Evolutionary conservation across 2,797 vertebrate genomes (phyloP).

Genomic region (Gymnodraco acuticeps): DNA sequence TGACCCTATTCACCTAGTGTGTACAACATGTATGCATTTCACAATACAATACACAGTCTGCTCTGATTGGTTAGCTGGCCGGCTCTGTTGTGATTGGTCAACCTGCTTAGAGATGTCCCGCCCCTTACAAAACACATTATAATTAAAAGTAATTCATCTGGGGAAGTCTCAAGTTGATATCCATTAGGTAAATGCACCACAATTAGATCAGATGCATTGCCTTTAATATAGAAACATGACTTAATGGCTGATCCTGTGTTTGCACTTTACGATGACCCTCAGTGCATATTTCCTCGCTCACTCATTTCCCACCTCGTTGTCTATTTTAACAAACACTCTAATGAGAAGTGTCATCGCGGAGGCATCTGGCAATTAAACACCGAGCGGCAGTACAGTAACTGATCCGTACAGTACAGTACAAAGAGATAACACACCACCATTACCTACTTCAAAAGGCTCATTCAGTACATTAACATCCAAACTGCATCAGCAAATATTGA

Average conservation of each 20-base stretch:
- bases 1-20: no score
- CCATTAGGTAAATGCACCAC: no score
- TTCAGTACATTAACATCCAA: constrained; percentile 19
- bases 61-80: no score
- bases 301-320: constrained; percentile 26
- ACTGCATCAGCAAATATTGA: constrained; percentile 25
- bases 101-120: no score
- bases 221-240: constrained; percentile 8
- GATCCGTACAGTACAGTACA: neutral
- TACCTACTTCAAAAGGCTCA: neutral
- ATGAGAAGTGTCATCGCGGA: constrained; percentile 29
- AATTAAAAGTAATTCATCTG: no score
- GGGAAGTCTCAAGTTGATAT: no score
- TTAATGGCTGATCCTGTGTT: constrained; percentile 1
- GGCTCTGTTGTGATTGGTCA: no score
- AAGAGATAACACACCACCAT: neutral
- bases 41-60: no score
- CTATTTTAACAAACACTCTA: constrained; percentile 20
- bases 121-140: no score
- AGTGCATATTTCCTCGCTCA: constrained; percentile 4
- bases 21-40: no score
- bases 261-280: constrained; percentile 19
- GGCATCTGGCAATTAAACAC: constrained; percentile 11
- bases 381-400: constrained; percentile 19
- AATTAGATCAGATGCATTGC: neutral